A percentile compares a stretch with the other conserved stretches of the same genome.
phyloP scores from a whole-genome alignment of 1,140 invertebrate species.

The Macrobrachium rosenbergii region DNA sequence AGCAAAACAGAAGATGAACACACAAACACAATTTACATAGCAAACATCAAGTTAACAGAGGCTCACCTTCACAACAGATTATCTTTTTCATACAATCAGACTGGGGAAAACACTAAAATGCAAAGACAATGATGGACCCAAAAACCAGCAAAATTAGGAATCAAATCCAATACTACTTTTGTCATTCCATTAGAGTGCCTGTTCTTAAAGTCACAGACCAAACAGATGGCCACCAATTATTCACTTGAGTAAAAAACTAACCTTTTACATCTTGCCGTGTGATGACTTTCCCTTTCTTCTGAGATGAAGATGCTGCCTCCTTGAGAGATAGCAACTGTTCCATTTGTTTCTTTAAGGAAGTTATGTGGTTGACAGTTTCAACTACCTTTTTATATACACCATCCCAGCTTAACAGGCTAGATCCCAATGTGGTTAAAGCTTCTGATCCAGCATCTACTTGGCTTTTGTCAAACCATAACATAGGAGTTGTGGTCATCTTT shows the following conservation, averaged over 20 bases:
- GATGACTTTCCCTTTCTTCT: constrained; percentile 1
- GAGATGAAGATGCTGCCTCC: neutral
- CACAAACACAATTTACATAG: too few species aligned
- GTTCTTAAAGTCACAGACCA: too few species aligned
- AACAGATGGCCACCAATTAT: neutral
- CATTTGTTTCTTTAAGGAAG: neutral
- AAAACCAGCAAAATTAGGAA: too few species aligned
- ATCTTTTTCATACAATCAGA: too few species aligned
- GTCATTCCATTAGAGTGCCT: too few species aligned
- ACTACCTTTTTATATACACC: neutral
- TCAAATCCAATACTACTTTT: too few species aligned
- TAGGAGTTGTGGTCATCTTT: neutral
- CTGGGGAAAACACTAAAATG: too few species aligned
- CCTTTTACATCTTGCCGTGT: constrained; percentile 1
- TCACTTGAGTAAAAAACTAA: neutral
- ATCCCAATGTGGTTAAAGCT: neutral
- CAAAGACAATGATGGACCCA: too few species aligned
- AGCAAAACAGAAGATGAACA: too few species aligned
- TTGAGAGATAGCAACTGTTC: neutral
- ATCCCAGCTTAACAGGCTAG: neutral
- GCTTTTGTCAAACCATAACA: neutral
- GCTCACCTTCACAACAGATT: too few species aligned
- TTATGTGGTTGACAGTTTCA: neutral
- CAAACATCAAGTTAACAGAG: too few species aligned
- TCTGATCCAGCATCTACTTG: neutral